Base-by-base conservation (phyloP, 2,888 invertebrate species). In the Lithophane semibrunnea region DNA sequence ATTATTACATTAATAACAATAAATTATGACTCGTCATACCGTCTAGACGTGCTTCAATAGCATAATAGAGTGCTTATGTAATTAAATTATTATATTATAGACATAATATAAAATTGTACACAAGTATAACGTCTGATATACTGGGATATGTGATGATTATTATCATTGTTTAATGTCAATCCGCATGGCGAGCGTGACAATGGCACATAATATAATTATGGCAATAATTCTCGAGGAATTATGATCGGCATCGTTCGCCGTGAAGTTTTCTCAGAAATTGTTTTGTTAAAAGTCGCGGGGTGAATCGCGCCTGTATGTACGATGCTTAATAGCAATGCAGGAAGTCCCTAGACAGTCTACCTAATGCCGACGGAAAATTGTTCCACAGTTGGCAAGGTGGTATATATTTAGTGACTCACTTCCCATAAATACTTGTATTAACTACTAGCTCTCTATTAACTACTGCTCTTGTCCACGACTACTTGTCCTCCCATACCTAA, bases 41-140 rank as follows among this genome's bases (percentile, higher is more conserved):
- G 74, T 66, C 52, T 84, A 66, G 69, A 82, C 82, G 82, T 81
- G 81, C 64, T 80, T 56, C 44, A 61, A 24, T 9, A 69, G 7
- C 80, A 65, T 69, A 42, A 52, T 7, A 3, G 8, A 68, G 13
- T 56, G 73, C 24, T 52, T 65, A 84, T 66, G 67, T 79, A 52
- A 78, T 75, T 58, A 21, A 63, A n/a, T 56, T 64, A 44, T 29
- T 44, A 7, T 64, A 10, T 0, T 18, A 7, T 8, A 18, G 80
- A 18, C 10, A 18, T n/a, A 29, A 58, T 56, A 56, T n/a, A 18
- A 66, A 24, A 56, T 42, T 29, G 18, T 44, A 9, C n/a, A 37
- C 29, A n/a, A 44, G 49, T n/a, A 29, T 29, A 52, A 16, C 18
- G 18, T 72, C 1, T 16, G n/a, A 12, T 37, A n/a, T 47, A n/a